These are phyloP conservation scores for Drosophila nigritarsus DNA, from an alignment of 2,888 invertebrate genomes.

Conservation along the genomic window DNA sequence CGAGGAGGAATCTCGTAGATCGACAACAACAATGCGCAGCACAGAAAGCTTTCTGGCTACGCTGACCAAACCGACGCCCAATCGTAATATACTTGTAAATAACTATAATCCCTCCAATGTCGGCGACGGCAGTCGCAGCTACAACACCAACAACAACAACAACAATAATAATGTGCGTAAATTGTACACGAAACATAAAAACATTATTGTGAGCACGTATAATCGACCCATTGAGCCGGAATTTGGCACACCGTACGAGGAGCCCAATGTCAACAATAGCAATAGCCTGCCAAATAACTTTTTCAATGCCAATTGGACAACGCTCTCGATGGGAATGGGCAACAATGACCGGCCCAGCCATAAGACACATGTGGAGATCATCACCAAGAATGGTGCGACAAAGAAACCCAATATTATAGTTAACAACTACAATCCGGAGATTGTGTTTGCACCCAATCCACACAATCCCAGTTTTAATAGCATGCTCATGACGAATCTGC, in stretches of 20 bases:
- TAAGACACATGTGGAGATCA: conserved; percentile 89
- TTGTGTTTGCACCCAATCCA: conserved; percentile 83
- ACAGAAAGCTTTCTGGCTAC: conserved; percentile 67
- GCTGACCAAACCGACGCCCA: conserved; percentile 75
- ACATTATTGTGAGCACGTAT: conserved; percentile 83
- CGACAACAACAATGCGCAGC: conserved; percentile 62
- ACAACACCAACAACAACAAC: conserved; percentile 62
- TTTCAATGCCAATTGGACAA: conserved; percentile 83
- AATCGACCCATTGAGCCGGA: conserved; percentile 77
- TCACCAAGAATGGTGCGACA: conserved; percentile 88
- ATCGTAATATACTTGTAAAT: conserved; percentile 85
- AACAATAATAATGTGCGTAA: conserved; percentile 75
- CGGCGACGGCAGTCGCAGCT: conserved; percentile 69
- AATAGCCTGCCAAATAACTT: conserved; percentile 79
- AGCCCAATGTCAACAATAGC: conserved; percentile 56
- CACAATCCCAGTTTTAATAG: conserved; percentile 83
- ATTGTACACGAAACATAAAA: conserved; percentile 84
- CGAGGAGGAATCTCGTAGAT: conserved; percentile 50
- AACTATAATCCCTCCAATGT: conserved; percentile 84
- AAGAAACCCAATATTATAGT: conserved; percentile 88
- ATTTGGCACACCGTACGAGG: conserved; percentile 73
- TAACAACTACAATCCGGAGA: conserved; percentile 86
- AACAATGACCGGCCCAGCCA: conserved; percentile 86
- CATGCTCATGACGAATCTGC: conserved; percentile 82
- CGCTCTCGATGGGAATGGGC: conserved; percentile 71